Evolutionary conservation across 2,113 vertebrate species (phyloP), one percentile per base, ranked within the genome.

Genomic region (Sinocyclocheilus anophthalmus): DNA sequence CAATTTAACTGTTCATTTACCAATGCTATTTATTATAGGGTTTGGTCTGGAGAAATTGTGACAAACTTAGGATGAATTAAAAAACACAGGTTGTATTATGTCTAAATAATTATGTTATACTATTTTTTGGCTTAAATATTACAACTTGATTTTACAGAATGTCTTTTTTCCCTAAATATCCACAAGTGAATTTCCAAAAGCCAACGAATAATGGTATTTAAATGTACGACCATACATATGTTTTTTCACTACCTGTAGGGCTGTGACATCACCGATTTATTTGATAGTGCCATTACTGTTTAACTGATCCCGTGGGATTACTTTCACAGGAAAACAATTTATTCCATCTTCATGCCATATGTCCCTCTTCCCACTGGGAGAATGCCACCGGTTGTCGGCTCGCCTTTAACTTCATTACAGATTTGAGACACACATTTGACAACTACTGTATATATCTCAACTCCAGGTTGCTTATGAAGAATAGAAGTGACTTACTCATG

Each of bases 281-380:
- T 88, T 88, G 76, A 85, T 89, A 89, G 86, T 89, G 90, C 91
- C 90, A 92, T 94, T 93, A 93, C 89, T 76, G 87, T 88, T 89
- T 92, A 93, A 94, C 88, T 90, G 92, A 88, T 91, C 94, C 91
- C 26, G 10, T 53, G 91, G 91, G 94, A 90, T 88, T 92, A 42
- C 84, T 92, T 92, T 86, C 76, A 81, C 86, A 84, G 81, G 86
- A 79, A 93, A 94, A 94, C 92, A 93, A 91, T 91, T 91, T 87
- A 85, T 85, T 91, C 90, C 85, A 86, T 91, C 67, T 75, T 89
- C 88, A 84, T 88, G 88, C 93, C 94, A 94, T 95, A 94, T 95
- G 94, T 92, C 87, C 87, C 57, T 45, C 11, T 24, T 90, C 90
- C 90, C 90, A 84, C 57, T 9, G 87, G 90, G 92, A 91, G 37